Percentiles rank a stretch among this genome's conserved stretches.
phyloP scores from a whole-genome alignment of 2,888 invertebrate species.

The Odontomyia ornata region DNA sequence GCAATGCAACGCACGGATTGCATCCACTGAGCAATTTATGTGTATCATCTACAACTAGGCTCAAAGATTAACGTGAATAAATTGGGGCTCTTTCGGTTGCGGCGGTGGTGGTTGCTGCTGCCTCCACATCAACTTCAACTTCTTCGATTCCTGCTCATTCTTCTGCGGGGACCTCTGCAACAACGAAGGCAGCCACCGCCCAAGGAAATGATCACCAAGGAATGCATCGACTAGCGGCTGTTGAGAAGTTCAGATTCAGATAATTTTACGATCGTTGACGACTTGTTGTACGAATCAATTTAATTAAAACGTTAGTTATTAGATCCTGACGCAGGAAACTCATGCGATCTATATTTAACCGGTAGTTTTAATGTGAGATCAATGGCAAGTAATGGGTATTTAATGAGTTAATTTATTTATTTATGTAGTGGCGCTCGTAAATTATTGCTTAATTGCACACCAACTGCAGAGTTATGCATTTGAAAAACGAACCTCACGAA shows the following conservation, averaged over 20 bases:
- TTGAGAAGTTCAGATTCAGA: neutral
- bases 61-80: conserved; percentile 4
- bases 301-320: conserved; percentile 41
- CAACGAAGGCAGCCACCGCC: neutral
- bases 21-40: conserved; percentile 14
- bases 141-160: too few relatives aligned
- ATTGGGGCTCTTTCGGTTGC: conserved; percentile 9
- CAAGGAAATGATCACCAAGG: conserved; percentile 13
- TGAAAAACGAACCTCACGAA: neutral
- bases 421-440: neutral
- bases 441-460: conserved; percentile 41
- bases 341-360: conserved; percentile 3
- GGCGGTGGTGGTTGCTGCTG: neutral
- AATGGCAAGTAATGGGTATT: conserved; percentile 25
- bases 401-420: conserved; percentile 39
- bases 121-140: too few relatives aligned
- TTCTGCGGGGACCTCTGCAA: too few relatives aligned
- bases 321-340: conserved; percentile 9
- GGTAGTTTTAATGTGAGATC: conserved; percentile 28
- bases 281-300: conserved; percentile 37
- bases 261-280: conserved; percentile 38
- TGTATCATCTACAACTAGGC: neutral
- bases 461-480: conserved; percentile 8
- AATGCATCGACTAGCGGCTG: conserved; percentile 21
- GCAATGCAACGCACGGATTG: neutral